Evolutionary conservation across 1,140 invertebrate genomes (phyloP), one percentile per base, ranked within the genome.

Genomic region (Apocrypta bakeri): DNA sequence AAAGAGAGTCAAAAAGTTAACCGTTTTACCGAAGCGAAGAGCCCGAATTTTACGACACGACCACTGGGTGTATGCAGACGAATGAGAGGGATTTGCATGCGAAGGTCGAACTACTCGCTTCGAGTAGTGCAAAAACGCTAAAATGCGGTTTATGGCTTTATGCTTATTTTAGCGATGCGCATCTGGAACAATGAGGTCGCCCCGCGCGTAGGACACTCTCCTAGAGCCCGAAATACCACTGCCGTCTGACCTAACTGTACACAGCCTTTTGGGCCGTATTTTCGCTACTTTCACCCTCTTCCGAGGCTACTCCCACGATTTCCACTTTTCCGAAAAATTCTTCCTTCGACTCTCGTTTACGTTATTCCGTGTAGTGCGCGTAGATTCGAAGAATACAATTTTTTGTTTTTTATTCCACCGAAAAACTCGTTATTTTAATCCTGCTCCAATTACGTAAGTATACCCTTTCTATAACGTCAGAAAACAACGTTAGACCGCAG

Each of bases 61-160:
- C 48, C 48, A 17, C 48, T 48, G 40, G n/a, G n/a, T n/a, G n/a
- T 66, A 66, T 66, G 25, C 25, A 27, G 42, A 25, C 74, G 74
- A 17, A 11, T 27, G 74, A 31, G 33, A n/a, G 37, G 42, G 14
- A 81, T 81, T 75, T 81, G 73, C 80, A 76, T 81, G 80, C 80
- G 40, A 81, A 74, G 79, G 80, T 76, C 80, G 61, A 29, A 27
- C 17, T n/a, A n/a, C n/a, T n/a, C n/a, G n/a, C n/a, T n/a, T n/a
- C n/a, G n/a, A n/a, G n/a, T n/a, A n/a, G 40, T 64, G 69, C 77
- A 80, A 83, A 83, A 79, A 79, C 73, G 71, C 72, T 83, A 79
- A 75, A 83, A 83, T 83, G 68, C 82, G 82, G 77, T 83, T 83
- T 83, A 83, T 83, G 77, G 40, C 72, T 79, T 80, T 80, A 80